Conservation (phyloP, 2,797 vertebrate genomes). For the Ibycter americanus region DNA sequence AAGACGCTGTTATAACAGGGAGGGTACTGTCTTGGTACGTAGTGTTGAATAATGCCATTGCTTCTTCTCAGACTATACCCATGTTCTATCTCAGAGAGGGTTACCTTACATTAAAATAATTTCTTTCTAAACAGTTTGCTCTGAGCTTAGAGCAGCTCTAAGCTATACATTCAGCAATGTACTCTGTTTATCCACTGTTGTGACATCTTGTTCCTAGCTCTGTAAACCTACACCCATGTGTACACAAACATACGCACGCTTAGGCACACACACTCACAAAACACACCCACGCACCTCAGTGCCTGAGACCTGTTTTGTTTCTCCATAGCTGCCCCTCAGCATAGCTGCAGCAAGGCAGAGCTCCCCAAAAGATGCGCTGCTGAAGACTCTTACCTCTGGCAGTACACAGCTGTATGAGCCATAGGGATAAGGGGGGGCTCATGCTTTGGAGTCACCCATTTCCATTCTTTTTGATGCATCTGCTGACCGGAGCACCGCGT, state of each 20-base stretch:
- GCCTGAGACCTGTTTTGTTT: not conserved
- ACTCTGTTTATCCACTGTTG: not conserved
- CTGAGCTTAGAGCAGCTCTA: not conserved
- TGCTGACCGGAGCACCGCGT: not conserved
- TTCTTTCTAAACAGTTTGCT: not conserved
- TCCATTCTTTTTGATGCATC: not conserved
- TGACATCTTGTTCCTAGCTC: not conserved
- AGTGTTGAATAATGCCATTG: not conserved
- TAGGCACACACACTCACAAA: not conserved
- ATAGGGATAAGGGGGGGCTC: fast-evolving
- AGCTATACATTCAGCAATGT: not conserved
- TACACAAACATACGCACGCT: not conserved
- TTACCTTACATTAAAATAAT: not conserved
- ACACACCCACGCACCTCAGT: not conserved
- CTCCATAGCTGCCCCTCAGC: not conserved
- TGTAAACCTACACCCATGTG: not conserved
- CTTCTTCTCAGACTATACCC: not conserved
- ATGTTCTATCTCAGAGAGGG: not conserved
- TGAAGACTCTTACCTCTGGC: not conserved
- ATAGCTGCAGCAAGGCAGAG: not conserved
- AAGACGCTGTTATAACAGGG: not conserved
- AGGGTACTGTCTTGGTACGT: not conserved
- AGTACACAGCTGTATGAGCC: not conserved
- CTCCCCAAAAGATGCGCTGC: not conserved
- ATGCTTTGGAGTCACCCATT: not conserved